phyloP scores from a whole-genome alignment of 2,888 invertebrate species.

The Ernsta delagoae region DNA sequence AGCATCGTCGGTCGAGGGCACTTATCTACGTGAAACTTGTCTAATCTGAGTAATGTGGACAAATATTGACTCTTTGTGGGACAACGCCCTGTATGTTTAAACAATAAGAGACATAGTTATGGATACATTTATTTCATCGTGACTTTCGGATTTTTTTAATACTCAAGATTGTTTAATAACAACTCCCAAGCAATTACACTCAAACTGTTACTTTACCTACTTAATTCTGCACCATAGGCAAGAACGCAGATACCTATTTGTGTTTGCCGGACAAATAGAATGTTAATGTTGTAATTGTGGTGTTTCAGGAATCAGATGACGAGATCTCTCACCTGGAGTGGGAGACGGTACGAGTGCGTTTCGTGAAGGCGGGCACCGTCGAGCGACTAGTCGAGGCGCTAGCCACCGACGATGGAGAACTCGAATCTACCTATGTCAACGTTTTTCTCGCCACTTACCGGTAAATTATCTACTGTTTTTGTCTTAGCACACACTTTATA shows the following conservation, averaged over 20 bases:
- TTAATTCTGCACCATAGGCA: too few species aligned
- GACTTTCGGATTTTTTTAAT: neutral
- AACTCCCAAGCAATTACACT: too few species aligned
- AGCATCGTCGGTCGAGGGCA: constrained; percentile 17
- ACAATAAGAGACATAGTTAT: neutral
- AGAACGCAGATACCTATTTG: too few species aligned
- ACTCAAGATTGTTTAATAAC: neutral
- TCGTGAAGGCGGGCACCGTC: constrained; percentile 96
- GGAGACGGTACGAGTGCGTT: constrained; percentile 97
- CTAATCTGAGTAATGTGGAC: constrained; percentile 16
- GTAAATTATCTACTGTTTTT: constrained; percentile 63
- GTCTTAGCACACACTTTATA: neutral
- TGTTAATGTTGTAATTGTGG: neutral
- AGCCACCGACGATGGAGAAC: constrained; percentile 96
- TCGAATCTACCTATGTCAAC: constrained; percentile 99
- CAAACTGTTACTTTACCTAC: too few species aligned
- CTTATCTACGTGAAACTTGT: constrained; percentile 18
- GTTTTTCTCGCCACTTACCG: constrained; percentile 98
- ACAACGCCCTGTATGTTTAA: constrained; percentile 12
- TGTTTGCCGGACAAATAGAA: too few species aligned
- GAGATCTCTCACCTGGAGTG: constrained; percentile 99
- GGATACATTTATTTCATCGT: neutral
- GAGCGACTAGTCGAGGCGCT: constrained; percentile 96
- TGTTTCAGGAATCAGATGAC: constrained; percentile 92
- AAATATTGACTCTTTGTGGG: constrained; percentile 15